A percentile compares a stretch with the other conserved stretches of the same genome.
Conservation (phyloP, 2,888 invertebrate genomes). For the Pyrgus malvae region DNA sequence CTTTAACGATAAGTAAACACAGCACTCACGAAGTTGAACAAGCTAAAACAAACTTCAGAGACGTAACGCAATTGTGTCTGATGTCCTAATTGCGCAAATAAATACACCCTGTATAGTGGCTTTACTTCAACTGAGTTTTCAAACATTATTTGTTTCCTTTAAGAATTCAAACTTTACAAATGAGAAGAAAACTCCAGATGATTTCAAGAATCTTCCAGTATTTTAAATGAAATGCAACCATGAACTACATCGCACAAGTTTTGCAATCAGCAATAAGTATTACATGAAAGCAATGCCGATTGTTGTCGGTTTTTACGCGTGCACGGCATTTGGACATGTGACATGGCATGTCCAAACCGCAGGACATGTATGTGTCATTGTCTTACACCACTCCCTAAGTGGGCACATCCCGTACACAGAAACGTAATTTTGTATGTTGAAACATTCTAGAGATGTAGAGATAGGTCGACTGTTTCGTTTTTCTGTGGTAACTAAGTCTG, state of each 20-base stretch:
- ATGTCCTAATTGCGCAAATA: too few species aligned
- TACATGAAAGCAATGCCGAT: neutral
- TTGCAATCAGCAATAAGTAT: neutral
- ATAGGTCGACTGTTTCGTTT: too few species aligned
- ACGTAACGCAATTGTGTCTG: too few species aligned
- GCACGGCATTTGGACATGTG: neutral
- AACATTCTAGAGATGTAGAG: neutral
- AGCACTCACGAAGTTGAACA: too few species aligned
- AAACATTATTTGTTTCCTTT: too few species aligned
- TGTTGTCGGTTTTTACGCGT: neutral
- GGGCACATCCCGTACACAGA: constrained; percentile 2
- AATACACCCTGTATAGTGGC: too few species aligned
- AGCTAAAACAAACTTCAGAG: too few species aligned
- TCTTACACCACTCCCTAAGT: constrained; percentile 4
- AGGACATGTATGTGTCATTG: neutral
- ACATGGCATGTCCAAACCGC: neutral
- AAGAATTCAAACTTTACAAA: too few species aligned
- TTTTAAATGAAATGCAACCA: neutral
- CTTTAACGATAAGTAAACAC: too few species aligned
- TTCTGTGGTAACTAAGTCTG: too few species aligned
- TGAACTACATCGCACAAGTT: neutral
- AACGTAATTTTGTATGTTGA: neutral
- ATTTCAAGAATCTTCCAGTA: neutral
- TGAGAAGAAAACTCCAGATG: too few species aligned
- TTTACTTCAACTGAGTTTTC: too few species aligned